A percentile compares a stretch with the other conserved stretches of the same genome.
These are phyloP conservation scores for Melanotaenia parkinsoni DNA, from an alignment of 2,797 vertebrate species.

Conservation along the genomic window DNA sequence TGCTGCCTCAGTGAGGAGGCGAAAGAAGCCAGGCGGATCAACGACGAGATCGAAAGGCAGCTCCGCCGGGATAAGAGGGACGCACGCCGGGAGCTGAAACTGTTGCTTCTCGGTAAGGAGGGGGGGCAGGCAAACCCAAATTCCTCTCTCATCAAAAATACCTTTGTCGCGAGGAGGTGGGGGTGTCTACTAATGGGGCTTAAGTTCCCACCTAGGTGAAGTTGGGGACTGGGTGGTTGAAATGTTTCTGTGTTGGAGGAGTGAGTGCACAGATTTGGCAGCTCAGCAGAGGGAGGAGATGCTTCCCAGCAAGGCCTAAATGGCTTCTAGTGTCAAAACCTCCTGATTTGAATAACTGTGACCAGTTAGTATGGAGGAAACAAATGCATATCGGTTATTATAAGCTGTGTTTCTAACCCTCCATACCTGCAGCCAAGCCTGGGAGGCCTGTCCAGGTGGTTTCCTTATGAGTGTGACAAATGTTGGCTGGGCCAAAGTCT, in stretches of 20 bases:
- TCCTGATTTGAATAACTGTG: slow-evolving; percentile 73
- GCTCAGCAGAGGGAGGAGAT: slow-evolving; percentile 22
- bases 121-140: slow-evolving; percentile 5
- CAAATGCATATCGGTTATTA: slow-evolving; percentile 6
- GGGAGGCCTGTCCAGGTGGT: slow-evolving; percentile 14
- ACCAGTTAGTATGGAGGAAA: slow-evolving; percentile 43
- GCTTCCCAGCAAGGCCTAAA: slow-evolving; percentile 24
- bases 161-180: slow-evolving; percentile 6
- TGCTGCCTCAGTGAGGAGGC: slow-evolving; percentile 97
- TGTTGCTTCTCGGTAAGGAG: slow-evolving; percentile 91
- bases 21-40: slow-evolving; percentile 94
- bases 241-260: slow-evolving; percentile 21
- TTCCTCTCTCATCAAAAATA: slow-evolving; percentile 35
- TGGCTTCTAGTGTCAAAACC: slow-evolving; percentile 21
- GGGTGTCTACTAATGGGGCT: slow-evolving; percentile 21
- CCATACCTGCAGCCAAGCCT: slow-evolving; percentile 16
- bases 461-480: slow-evolving; percentile 28
- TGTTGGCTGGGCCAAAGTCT: slow-evolving; percentile 69
- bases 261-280: slow-evolving; percentile 64
- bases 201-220: slow-evolving; percentile 55
- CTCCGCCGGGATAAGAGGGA: slow-evolving; percentile 93
- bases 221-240: slow-evolving; percentile 28
- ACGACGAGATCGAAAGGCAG: slow-evolving; percentile 95
- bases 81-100: slow-evolving; percentile 91
- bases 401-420: not conserved